Evolutionary conservation across 2,888 invertebrate species (phyloP).

Genomic region (Malthinus seriepunctatus): DNA sequence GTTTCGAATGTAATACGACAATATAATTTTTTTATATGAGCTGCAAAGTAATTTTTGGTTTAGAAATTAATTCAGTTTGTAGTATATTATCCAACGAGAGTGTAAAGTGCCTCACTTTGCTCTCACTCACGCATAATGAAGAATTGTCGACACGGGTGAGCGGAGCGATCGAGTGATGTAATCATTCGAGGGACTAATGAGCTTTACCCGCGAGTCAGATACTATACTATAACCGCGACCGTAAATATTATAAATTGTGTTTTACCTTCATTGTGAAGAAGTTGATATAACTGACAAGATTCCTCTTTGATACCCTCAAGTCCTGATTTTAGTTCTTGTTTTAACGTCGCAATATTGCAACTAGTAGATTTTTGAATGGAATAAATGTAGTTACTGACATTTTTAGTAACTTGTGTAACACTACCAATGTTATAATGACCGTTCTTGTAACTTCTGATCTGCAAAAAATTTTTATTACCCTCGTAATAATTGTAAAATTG

Average conservation of each 20-base stretch:
- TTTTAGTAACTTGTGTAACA: neutral
- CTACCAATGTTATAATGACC: neutral
- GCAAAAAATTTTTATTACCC: neutral
- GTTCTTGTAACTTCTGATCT: neutral
- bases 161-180: too few species aligned
- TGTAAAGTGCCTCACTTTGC: too few species aligned
- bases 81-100: too few species aligned
- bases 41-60: neutral
- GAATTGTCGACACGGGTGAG: too few species aligned
- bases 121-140: too few species aligned
- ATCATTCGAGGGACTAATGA: too few species aligned
- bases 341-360: neutral
- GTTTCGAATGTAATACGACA: neutral
- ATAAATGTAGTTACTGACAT: neutral
- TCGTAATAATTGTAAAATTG: neutral
- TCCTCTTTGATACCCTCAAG: neutral
- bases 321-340: neutral
- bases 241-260: too few species aligned
- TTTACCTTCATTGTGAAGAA: neutral
- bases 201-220: too few species aligned
- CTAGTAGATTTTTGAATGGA: neutral
- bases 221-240: too few species aligned
- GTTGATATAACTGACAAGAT: neutral
- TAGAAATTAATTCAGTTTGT: neutral
- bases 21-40: neutral